Base-by-base conservation (phyloP, 2,888 invertebrate genomes). In the Temnothorax rugatulus region DNA sequence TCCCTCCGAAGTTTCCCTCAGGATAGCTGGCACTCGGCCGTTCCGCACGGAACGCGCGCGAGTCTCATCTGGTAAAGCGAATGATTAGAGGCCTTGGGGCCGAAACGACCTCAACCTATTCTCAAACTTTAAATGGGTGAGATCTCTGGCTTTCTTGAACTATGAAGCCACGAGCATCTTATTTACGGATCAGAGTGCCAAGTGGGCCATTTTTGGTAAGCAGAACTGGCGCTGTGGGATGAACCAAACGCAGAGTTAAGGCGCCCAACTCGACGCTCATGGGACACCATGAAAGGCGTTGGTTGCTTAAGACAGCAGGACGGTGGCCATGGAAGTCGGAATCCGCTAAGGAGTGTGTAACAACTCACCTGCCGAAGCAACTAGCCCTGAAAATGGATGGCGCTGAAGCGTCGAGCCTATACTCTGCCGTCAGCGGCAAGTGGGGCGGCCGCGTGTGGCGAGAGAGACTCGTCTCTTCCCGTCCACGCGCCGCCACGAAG, bases 171-270 rank as follows among this genome's bases (percentile, higher is more conserved):
- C 29, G 29, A 29, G 29, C 29, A 29, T 29, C 4, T 29, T 4
- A n/a, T n/a, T n/a, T 96, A 29, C 50, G 50, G 50, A 50, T 50
- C 50, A 50, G 50, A 50, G 50, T 50, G 50, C 50, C 50, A 44
- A 44, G 44, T 50, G 50, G 50, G 96, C 96, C 96, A 96, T 94
- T 96, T 96, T 96, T 96, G 96, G 96, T 96, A 97, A 97, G 96
- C 96, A 97, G 96, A 97, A 97, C 97, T 97, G 97, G 97, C 96
- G 97, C 96, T 97, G 96, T 96, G 96, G 96, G 96, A 96, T 97
- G 96, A 97, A 97, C 92, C 91, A 90, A 92, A 92, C 92, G 91
- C 90, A 64, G 90, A 91, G 93, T 93, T 92, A 93, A 92, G 92
- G 92, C 90, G 92, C 92, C 50, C 18, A 50, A 50, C 50, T 50